Evolutionary conservation across 2,113 vertebrate genomes (phyloP).

Genomic region (Trogon melanurus): DNA sequence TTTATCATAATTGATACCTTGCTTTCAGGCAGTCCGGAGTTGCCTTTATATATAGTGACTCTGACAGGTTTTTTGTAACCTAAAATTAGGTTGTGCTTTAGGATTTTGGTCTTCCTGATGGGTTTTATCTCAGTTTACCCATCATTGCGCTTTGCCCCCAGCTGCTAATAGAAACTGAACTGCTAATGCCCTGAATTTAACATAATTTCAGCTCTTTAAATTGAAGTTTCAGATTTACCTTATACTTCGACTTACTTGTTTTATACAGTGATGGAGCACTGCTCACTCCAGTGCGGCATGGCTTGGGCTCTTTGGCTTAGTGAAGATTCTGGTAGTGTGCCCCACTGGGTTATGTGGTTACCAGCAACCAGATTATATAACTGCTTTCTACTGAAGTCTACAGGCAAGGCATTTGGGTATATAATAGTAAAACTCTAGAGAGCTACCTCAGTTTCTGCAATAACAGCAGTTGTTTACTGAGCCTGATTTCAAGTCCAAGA

Average conservation of each 20-base stretch:
- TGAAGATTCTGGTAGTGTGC: fast-evolving
- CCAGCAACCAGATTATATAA: fast-evolving
- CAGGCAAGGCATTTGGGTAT: background rate
- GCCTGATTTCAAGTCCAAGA: background rate
- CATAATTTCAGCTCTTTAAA: background rate
- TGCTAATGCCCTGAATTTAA: background rate
- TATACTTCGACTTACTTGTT: background rate
- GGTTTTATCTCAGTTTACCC: background rate
- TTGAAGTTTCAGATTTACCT: background rate
- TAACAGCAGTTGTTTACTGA: background rate
- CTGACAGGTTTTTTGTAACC: background rate
- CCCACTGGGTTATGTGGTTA: background rate
- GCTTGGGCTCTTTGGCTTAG: background rate
- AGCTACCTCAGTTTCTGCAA: background rate
- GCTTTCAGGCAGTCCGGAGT: background rate
- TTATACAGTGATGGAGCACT: background rate
- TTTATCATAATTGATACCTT: background rate
- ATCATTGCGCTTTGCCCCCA: background rate
- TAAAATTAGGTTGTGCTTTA: background rate
- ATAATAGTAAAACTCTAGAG: background rate
- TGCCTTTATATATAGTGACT: background rate
- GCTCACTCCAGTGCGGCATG: fast-evolving
- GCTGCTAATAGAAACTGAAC: background rate
- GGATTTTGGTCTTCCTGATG: background rate
- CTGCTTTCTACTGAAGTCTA: background rate